phyloP scores from a whole-genome alignment of 2,797 vertebrate species.

The Enteromius afrohamiltoni region DNA sequence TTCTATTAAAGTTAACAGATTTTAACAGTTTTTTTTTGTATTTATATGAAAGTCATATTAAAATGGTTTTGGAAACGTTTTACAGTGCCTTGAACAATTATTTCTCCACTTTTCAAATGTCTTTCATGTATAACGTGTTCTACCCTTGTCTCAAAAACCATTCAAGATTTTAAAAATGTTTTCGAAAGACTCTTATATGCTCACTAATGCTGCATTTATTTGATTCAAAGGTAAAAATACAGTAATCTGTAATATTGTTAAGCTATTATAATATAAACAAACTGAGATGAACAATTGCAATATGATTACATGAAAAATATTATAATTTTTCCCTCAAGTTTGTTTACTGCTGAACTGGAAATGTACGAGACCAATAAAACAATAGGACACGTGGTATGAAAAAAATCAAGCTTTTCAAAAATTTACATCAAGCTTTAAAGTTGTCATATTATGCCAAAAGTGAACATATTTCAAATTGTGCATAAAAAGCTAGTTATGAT shows the following conservation, averaged over 20 bases:
- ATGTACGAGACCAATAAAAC: not conserved
- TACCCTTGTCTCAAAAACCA: not conserved
- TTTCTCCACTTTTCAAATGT: not conserved
- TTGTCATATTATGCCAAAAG: not conserved
- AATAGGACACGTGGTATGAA: not conserved
- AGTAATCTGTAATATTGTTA: not conserved
- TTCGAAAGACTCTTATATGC: not conserved
- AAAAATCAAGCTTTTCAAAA: too few relatives aligned
- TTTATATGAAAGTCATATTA: not conserved
- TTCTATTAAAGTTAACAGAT: conserved; percentile 15
- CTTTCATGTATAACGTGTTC: not conserved
- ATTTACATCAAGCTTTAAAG: not conserved
- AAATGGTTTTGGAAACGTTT: not conserved
- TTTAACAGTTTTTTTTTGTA: not conserved
- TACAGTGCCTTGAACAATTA: conserved; percentile 3
- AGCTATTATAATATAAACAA: not conserved
- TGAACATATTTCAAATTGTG: not conserved
- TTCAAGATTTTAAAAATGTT: not conserved
- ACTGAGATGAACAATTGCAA: not conserved
- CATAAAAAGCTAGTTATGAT: not conserved
- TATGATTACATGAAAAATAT: not conserved
- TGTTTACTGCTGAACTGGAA: not conserved
- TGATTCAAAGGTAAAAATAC: not conserved
- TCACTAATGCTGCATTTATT: not conserved
- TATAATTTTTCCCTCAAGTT: not conserved